Evolutionary conservation across 1,140 invertebrate genomes (phyloP).

Genomic region (Idris sp.): DNA sequence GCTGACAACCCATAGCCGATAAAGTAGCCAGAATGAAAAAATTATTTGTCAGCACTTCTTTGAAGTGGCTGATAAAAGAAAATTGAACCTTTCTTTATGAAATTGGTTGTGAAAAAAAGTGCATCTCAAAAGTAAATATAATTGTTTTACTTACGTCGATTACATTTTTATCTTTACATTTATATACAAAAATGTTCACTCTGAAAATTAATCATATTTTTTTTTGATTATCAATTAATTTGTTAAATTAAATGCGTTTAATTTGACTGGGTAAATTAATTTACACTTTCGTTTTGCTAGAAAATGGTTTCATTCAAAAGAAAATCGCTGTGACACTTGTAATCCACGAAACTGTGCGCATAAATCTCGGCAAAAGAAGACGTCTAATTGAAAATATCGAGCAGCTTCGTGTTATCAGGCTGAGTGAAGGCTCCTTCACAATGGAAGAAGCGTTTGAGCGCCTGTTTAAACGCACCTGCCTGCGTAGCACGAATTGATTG

Average conservation of each 20-base stretch:
- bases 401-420: conserved; percentile 16
- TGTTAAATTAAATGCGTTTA: conserved; percentile 15
- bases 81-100: conserved; percentile 34
- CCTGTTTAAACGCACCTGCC: too few relatives aligned
- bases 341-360: conserved; percentile 37
- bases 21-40: conserved; percentile 30
- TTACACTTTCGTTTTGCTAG: conserved; percentile 19
- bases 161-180: too few relatives aligned
- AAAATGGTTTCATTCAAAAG: conserved; percentile 34
- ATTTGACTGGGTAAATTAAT: conserved; percentile 22
- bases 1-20: conserved; percentile 35
- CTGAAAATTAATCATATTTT: too few relatives aligned
- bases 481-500: too few relatives aligned
- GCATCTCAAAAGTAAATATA: conserved; percentile 4
- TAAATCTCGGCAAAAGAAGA: conserved; percentile 31
- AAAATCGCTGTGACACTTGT: conserved; percentile 37
- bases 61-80: conserved; percentile 43
- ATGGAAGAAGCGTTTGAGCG: too few relatives aligned
- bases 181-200: too few relatives aligned
- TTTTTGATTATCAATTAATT: too few relatives aligned
- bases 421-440: too few relatives aligned
- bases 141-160: conserved; percentile 20
- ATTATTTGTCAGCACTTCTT: conserved; percentile 40
- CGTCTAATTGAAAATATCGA: conserved; percentile 51
- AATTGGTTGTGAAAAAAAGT: conserved; percentile 21